Conservation (phyloP, 2,797 vertebrate species). For the Paratrypauchen microcephalus region DNA sequence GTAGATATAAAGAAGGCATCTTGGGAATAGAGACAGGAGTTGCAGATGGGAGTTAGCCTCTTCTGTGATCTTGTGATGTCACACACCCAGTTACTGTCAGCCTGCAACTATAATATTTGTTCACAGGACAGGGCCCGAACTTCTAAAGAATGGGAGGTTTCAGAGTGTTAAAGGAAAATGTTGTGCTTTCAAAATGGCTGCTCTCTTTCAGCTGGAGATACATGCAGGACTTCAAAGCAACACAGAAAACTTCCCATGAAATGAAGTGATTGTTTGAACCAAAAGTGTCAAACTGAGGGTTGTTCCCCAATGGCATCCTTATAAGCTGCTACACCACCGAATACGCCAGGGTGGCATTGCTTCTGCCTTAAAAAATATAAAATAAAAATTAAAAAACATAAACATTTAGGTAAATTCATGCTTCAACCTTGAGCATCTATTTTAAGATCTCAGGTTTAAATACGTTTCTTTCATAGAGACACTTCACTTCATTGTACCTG, state of each 20-base stretch:
- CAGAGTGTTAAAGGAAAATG: slow-evolving; percentile 63
- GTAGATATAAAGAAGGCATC: slow-evolving; percentile 68
- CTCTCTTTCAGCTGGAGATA: slow-evolving; percentile 58
- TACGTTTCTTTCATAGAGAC: neutral
- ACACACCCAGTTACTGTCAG: slow-evolving; percentile 51
- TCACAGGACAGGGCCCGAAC: slow-evolving; percentile 63
- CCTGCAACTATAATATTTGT: slow-evolving; percentile 54
- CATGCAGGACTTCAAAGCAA: slow-evolving; percentile 65
- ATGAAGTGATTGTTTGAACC: slow-evolving; percentile 1
- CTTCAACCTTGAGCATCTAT: neutral
- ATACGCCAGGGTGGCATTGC: neutral
- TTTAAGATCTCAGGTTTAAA: neutral
- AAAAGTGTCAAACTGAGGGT: neutral
- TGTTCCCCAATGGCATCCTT: neutral
- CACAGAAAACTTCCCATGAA: slow-evolving; percentile 59
- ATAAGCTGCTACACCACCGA: neutral
- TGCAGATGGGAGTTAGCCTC: slow-evolving; percentile 75
- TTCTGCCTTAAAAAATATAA: neutral
- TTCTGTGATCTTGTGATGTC: slow-evolving; percentile 70
- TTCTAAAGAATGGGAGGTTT: slow-evolving; percentile 63
- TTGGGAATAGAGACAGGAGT: slow-evolving; percentile 69
- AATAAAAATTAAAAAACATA: neutral
- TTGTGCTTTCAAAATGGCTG: slow-evolving; percentile 66
- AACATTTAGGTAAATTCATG: neutral
- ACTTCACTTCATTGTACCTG: neutral